Evolutionary conservation across 2,797 vertebrate species (phyloP), one percentile per base, ranked within the genome.

Genomic region (Tiaroga cobitis): DNA sequence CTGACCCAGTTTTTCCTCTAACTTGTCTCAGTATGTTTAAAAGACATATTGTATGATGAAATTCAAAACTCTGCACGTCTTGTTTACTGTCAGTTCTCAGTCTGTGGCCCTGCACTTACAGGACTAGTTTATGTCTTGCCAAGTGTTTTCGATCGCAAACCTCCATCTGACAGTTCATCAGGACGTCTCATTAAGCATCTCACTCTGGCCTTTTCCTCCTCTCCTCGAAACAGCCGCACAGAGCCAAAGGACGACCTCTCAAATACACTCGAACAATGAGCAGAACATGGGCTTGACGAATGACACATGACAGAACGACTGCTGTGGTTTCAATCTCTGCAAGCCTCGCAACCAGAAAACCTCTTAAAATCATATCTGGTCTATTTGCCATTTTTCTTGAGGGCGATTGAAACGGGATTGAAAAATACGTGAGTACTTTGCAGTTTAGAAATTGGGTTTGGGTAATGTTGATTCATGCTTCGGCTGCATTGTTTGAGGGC

Each of bases 121-220:
- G 43, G n/a, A 73, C 80, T 78, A 63, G 73, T 61, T 49, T 69
- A 56, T n/a, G 24, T 61, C 29, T 34, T 74, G 51, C 41, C 69
- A 81, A 88, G 83, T 41, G 75, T 65, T 82, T 87, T 89, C 29
- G 68, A 86, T 75, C 78, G 37, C 61, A 88, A 75, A 63, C 80
- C 49, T 73, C 21, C 68, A 70, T 56, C 21, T 61, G 80, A 85
- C 59, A 79, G 56, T 88, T 80, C 29, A 72, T 72, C 32, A 75
- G 69, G 51, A 87, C 70, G 43, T 86, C 72, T 87, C 41, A 86
- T 85, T 81, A 79, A 43, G 37, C 61, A n/a, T 67, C 15, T 29
- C 70, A 70, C 61, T 37, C 26, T 32, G 49, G 41, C 76, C 43
- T 75, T 67, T 32, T 6, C 24, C 67, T 29, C 13, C 19, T 59